Conservation (phyloP, 2,888 invertebrate species). For the Drosophila fulvimacula region DNA sequence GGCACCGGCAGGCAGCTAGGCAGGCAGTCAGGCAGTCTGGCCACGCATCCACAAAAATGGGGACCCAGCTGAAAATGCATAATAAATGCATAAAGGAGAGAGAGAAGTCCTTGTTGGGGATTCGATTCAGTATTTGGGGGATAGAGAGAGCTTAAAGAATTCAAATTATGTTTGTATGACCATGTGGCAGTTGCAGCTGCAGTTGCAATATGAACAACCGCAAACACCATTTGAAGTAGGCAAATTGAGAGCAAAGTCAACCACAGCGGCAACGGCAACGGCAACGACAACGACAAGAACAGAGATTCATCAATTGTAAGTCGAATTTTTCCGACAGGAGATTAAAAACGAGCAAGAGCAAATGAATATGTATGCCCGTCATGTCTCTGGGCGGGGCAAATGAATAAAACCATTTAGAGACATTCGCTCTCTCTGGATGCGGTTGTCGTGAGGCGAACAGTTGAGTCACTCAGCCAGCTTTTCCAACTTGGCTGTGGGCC, state of each 20-base stretch:
- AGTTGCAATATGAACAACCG: constrained; percentile 41
- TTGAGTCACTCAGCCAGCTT: neutral
- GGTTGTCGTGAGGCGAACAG: neutral
- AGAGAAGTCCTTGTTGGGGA: constrained; percentile 1
- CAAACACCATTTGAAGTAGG: constrained; percentile 28
- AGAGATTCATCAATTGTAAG: constrained; percentile 28
- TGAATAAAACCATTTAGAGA: constrained; percentile 20
- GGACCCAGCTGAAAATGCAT: constrained; percentile 45
- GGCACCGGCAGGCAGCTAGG: neutral
- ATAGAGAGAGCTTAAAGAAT: constrained; percentile 44
- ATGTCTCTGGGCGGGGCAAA: constrained; percentile 35
- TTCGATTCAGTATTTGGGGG: constrained; percentile 7
- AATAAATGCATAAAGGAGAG: constrained; percentile 39
- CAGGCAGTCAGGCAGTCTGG: constrained; percentile 8
- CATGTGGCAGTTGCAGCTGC: constrained; percentile 35
- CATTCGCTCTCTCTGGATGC: neutral
- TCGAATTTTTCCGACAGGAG: constrained; percentile 15
- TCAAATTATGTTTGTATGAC: constrained; percentile 70
- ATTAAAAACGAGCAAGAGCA: constrained; percentile 3
- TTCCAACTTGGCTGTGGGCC: neutral
- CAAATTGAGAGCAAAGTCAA: constrained; percentile 13
- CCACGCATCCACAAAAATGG: constrained; percentile 23
- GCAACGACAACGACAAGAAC: no score
- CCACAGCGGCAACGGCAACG: constrained; percentile 2
- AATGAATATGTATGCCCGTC: constrained; percentile 20